phyloP scores from a whole-genome alignment of 37 sponge, comb jelly and placozoan genomes.

The Aplysina aerophoba region DNA sequence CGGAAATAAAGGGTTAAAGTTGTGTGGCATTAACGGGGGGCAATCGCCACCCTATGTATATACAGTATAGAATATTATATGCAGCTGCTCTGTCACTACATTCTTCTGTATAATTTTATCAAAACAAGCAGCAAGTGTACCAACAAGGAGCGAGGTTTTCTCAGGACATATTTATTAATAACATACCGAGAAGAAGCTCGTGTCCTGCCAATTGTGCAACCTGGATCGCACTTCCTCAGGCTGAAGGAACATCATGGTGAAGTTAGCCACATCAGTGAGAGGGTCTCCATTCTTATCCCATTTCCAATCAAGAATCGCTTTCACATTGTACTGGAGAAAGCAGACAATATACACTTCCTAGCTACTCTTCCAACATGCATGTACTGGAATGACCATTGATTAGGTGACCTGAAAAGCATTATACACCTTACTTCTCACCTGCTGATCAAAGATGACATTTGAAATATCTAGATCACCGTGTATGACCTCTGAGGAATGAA shows the following conservation, averaged over 20 bases:
- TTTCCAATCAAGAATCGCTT: constrained; percentile 2
- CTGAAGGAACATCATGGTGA: constrained; percentile 19
- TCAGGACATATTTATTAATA: too few relatives aligned
- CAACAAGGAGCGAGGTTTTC: too few relatives aligned
- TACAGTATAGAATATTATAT: too few relatives aligned
- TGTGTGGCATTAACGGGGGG: too few relatives aligned
- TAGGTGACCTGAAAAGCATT: not conserved
- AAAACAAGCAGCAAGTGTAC: too few relatives aligned
- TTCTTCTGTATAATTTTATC: too few relatives aligned
- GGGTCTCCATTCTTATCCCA: not conserved
- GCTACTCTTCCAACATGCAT: not conserved
- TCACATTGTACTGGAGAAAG: not conserved
- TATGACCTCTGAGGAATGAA: not conserved
- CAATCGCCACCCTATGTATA: too few relatives aligned
- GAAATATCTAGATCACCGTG: constrained; percentile 13
- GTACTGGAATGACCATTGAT: not conserved
- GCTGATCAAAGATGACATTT: not conserved
- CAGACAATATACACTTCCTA: not conserved
- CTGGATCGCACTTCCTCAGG: not conserved
- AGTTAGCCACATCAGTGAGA: not conserved
- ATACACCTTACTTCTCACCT: not conserved
- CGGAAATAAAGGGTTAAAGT: too few relatives aligned
- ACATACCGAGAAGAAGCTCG: too few relatives aligned
- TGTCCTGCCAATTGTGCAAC: not conserved
- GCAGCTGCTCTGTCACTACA: too few relatives aligned